Evolutionary conservation across 2,113 vertebrate species (phyloP), one percentile per base, ranked within the genome.

Genomic region (Oreochromis tanganicae): DNA sequence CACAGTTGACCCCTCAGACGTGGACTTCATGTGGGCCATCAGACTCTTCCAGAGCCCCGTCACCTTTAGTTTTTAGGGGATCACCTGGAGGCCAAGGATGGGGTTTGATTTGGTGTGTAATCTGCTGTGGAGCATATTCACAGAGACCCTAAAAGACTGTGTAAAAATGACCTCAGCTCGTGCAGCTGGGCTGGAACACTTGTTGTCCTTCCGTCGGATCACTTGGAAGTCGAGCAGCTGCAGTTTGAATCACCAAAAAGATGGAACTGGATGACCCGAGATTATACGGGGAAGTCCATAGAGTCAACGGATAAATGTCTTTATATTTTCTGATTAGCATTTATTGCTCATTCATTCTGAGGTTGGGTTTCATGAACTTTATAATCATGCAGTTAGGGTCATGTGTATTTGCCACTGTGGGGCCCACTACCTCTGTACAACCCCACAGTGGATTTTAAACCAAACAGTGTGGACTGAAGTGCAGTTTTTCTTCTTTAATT

Each of bases 101-200:
- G 66, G n/a, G 36, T 71, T 71, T 6, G 7, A 24, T 68, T 0
- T 41, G n/a, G 24, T 68, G 36, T 68, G 36, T 68, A 41, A 68
- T 68, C 34, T 68, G 36, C 63, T 41, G 34, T 41, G 63, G 34
- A 14, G 63, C 7, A 12, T 38, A 41, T 14, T 21, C 63, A 68
- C 11, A 41, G 36, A 71, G n/a, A 41, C 36, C 36, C 7, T 71
- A 12, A 24, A 43, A 71, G 3, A 16, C 36, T 38, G 6, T 68
- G 63, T n/a, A 38, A 68, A 71, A 71, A 71, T 68, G 36, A 38
- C 34, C 61, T 66, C 63, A 68, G 63, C 63, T 41, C 11, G 4
- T 24, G 63, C 63, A 68, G 63, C 63, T 68, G 34, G n/a, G 63
- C 63, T 41, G n/a, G n/a, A 68, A 41, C 63, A 41, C n/a, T 21